Conservation (phyloP, 64 coral and sea anemone genomes). For the Stichodactyla helianthus region DNA sequence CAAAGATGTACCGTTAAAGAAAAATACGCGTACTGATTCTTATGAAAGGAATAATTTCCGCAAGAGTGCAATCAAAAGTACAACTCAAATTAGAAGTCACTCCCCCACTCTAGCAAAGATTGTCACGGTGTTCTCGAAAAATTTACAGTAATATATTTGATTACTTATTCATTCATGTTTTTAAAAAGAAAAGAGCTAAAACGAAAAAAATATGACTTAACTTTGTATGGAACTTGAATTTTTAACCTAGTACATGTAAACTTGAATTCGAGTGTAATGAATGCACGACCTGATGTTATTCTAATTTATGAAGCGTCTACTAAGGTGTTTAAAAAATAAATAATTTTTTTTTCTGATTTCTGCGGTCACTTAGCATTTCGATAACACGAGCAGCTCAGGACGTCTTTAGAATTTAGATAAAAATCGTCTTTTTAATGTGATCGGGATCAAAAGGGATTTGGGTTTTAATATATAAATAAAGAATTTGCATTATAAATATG, state of each 20-base stretch:
- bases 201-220: not conserved
- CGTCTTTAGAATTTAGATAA: conserved; percentile 6
- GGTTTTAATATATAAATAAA: not conserved
- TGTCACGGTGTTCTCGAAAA: not conserved
- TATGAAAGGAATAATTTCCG: not conserved
- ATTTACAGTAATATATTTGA: too few species aligned
- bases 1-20: not conserved
- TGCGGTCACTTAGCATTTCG: not conserved
- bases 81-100: not conserved
- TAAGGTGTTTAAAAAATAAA: not conserved
- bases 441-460: not conserved
- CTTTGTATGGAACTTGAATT: not conserved
- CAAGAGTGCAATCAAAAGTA: not conserved
- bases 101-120: not conserved
- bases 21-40: not conserved
- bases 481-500: not conserved
- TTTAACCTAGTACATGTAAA: not conserved
- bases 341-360: not conserved
- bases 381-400: not conserved
- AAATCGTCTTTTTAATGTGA: not conserved
- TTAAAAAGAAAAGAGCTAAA: not conserved
- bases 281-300: not conserved
- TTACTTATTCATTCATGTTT: not conserved
- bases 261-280: not conserved
- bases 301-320: not conserved